Conservation (phyloP, 23 tunicate genomes). For the Halocynthia aurantium region DNA sequence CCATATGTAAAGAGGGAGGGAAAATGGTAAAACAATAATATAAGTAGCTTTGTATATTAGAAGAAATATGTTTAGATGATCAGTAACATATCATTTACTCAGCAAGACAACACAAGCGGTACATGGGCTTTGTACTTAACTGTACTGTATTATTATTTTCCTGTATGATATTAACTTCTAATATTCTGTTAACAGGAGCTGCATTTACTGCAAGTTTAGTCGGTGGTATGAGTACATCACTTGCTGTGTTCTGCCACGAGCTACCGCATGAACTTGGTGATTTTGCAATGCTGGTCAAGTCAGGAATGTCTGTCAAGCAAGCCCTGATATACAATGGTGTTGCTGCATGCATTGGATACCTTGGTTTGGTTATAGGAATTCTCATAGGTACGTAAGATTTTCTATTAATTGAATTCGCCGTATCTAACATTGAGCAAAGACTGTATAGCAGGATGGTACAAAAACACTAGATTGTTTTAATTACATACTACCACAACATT, state of each 20-base stretch:
- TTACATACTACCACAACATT: too few species aligned
- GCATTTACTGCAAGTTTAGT: constrained; percentile 76
- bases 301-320: constrained; percentile 82
- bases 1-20: too few species aligned
- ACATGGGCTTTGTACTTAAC: too few species aligned
- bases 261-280: constrained; percentile 94
- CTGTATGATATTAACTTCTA: too few species aligned
- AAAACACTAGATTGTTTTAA: too few species aligned
- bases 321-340: constrained; percentile 84
- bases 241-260: constrained; percentile 84
- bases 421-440: background rate
- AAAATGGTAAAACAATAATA: too few species aligned
- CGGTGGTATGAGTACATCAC: constrained; percentile 75
- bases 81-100: too few species aligned
- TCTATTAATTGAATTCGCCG: background rate
- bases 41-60: too few species aligned
- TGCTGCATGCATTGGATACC: constrained; percentile 79
- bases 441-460: background rate
- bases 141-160: too few species aligned
- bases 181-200: constrained; percentile 46
- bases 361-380: constrained; percentile 78
- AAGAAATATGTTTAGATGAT: too few species aligned
- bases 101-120: too few species aligned
- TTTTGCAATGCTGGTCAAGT: constrained; percentile 67
- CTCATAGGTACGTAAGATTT: constrained; percentile 36